Evolutionary conservation across 2,888 invertebrate genomes (phyloP), one percentile per base, ranked within the genome.

Genomic region (Caenorhabditis auriculariae): DNA sequence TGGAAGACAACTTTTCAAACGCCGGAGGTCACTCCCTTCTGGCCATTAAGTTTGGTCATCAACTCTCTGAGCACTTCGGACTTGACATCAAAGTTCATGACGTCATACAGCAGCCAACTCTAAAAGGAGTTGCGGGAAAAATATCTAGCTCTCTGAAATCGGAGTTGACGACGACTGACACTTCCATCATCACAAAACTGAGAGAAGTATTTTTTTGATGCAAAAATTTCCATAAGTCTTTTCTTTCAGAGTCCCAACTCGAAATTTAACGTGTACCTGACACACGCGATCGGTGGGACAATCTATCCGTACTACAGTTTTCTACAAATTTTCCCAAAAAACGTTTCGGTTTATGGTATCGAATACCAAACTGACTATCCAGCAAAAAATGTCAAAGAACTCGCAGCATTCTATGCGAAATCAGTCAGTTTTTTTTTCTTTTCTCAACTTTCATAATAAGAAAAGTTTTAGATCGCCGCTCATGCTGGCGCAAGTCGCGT

Each of bases 251-350:
- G 49, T 4, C 55, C 56, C 2, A 46, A 60, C 12, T 55, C 71
- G 4, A 67, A 54, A 6, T 54, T 66, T 47, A 69, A 64, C 41
- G 66, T 77, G 27, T 78, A 77, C 39, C 54, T 72, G 17, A 69
- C 75, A 27, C 78, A 78, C 47, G 77, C 78, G 4, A 76, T 78
- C 46, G 78, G 78, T n/a, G 78, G 78, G 35, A 75, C 76, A 2
- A 69, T 78, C 32, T 77, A 68, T 42, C 75, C 78, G 12, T 78
- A 75, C 45, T 78, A 74, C 51, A 60, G 70, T n/a, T 66, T 78
- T 41, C 51, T 73, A 1, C 56, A 61, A 54, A 58, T 75, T 12
- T 70, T 76, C 51, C 77, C 77, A 0, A 64, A 66, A 27, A 49
- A 66, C 27, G 63, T 72, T 45, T 67, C 69, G 6, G 28, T 78